Base-by-base conservation (phyloP, 1,140 invertebrate genomes). In the Ceratosolen fusciceps region DNA sequence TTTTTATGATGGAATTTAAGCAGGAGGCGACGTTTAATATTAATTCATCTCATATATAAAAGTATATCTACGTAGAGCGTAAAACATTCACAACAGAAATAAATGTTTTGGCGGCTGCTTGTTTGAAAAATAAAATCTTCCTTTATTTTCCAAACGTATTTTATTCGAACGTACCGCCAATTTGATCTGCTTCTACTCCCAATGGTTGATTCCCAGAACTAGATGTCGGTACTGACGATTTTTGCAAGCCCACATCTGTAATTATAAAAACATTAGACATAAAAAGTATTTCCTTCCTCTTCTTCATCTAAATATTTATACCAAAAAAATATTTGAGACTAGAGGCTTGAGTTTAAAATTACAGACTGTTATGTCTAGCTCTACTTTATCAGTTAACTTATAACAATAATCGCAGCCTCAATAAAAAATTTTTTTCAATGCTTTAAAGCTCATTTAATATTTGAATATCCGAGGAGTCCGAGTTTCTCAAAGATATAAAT, bases 161-260 rank as follows among this genome's bases (percentile, higher is more conserved):
- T 73, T 29, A 4, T 1, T 65, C 16, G 19, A 74, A 78, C 71
- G 79, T 74, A 87, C 88, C 88, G 87, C 88, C 87, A 81, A 85
- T 88, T 83, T 90, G 86, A 80, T 89, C 88, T 72, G 88, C 85
- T 65, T 87, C 84, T 76, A 84, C 24, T 52, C 73, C 79, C 31
- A 74, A 58, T 73, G 83, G 84, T 81, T 86, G 86, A 82, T 84
- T 86, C 16, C 85, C 88, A 58, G 86, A 83, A 79, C 82, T 88
- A 58, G 86, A 85, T 31, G 89, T 86, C 68, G 87, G 85, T 16
- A 88, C 87, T 74, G 84, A 85, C 72, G 86, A 82, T 60, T 85
- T 83, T 37, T 84, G 83, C 81, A 89, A 82, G 75, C 84, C 86
- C 76, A 88, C 87, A 79, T 85, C 88, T 90, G 65, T 65, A 80